Conservation (phyloP, 1,140 invertebrate genomes). For the Artemia franciscana region DNA sequence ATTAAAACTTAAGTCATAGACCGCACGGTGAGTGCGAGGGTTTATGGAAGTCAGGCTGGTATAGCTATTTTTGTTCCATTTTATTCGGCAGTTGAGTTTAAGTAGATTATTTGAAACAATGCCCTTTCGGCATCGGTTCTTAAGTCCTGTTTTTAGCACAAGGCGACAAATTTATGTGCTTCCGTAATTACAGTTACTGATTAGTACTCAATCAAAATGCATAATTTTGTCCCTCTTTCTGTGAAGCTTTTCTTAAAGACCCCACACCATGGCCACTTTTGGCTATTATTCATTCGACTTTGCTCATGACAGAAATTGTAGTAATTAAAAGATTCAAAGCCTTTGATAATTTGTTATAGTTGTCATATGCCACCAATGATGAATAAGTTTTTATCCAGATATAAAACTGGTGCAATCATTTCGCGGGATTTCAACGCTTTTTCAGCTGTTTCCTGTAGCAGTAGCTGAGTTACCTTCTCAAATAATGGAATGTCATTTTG, state of each 20-base stretch:
- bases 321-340: neutral
- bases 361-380: neutral
- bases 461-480: too few relatives aligned
- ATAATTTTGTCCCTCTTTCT: too few relatives aligned
- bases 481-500: too few relatives aligned
- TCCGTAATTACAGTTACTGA: neutral
- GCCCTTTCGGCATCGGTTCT: too few relatives aligned
- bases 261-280: too few relatives aligned
- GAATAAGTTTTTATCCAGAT: neutral
- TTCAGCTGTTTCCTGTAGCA: neutral
- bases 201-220: too few relatives aligned
- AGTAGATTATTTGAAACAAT: too few relatives aligned
- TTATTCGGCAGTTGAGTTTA: too few relatives aligned
- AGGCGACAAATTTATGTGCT: neutral
- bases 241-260: too few relatives aligned
- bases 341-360: neutral
- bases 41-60: neutral
- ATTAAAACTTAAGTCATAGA: neutral
- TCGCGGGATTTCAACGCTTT: neutral
- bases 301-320: neutral
- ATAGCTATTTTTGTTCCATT: too few relatives aligned
- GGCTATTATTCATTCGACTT: neutral
- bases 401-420: neutral
- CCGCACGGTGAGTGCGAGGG: neutral
- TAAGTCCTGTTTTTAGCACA: too few relatives aligned